A percentile compares a stretch with the other conserved stretches of the same genome.
These are phyloP conservation scores for Nothocercus nigrocapillus DNA, from an alignment of 2,113 vertebrate species.

Conservation along the genomic window DNA sequence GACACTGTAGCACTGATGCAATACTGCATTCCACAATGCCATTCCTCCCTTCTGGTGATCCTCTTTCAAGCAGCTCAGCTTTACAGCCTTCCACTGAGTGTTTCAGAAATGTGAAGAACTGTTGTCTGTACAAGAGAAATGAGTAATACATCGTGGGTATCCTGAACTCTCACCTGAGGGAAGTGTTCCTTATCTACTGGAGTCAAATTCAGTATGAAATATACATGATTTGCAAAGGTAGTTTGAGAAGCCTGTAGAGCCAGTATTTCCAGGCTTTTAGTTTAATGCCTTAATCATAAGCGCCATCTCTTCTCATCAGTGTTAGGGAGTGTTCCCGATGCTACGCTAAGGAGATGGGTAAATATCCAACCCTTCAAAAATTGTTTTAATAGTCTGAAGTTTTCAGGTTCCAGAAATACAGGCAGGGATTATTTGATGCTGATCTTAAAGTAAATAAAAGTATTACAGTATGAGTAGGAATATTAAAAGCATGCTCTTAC, in stretches of 20 bases:
- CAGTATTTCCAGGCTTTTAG: slow-evolving; percentile 7
- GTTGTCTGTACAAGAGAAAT: background rate
- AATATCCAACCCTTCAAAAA: background rate
- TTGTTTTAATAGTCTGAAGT: background rate
- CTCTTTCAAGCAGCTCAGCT: background rate
- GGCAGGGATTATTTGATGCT: background rate
- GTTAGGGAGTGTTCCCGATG: background rate
- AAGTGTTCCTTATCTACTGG: background rate
- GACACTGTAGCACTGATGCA: background rate
- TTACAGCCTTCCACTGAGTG: background rate
- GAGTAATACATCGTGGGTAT: background rate
- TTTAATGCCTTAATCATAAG: background rate
- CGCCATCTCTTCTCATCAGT: background rate
- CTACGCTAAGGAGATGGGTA: background rate
- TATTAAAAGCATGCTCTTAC: background rate
- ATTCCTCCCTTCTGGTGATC: background rate
- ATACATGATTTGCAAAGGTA: slow-evolving; percentile 15
- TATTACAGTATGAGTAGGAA: background rate
- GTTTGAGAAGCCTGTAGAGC: slow-evolving; percentile 24
- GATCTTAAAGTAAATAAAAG: background rate
- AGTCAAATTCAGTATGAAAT: background rate
- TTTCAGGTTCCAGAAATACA: background rate
- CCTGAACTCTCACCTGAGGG: background rate
- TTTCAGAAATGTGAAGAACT: background rate
- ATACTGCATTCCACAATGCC: background rate